Conservation (phyloP, 1,140 invertebrate species). For the Asobara japonica region DNA sequence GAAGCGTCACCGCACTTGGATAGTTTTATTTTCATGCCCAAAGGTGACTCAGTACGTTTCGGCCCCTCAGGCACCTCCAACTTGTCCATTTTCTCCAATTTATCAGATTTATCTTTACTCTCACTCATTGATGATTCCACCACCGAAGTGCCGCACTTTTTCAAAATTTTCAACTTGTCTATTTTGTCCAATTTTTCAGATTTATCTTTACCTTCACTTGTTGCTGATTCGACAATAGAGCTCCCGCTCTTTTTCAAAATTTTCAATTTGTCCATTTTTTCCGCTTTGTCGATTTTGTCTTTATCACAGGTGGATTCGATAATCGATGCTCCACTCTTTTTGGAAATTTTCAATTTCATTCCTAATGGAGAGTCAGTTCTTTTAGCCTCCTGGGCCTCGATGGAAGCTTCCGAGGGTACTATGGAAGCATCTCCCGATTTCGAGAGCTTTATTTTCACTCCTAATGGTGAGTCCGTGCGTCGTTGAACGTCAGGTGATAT, state of each 20-base stretch:
- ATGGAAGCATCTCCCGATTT: conserved; percentile 57
- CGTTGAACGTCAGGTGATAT: conserved; percentile 54
- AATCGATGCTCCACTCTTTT: conserved; percentile 52
- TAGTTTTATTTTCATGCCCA: conserved; percentile 63
- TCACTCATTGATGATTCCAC: conserved; percentile 31
- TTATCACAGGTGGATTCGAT: too few relatives aligned
- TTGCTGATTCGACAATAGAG: too few relatives aligned
- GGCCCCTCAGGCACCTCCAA: conserved; percentile 40
- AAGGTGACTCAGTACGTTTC: not conserved
- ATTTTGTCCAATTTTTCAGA: too few relatives aligned
- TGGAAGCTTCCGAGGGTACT: conserved; percentile 13
- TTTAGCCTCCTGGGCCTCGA: not conserved
- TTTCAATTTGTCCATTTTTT: too few relatives aligned
- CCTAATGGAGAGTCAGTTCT: conserved; percentile 33
- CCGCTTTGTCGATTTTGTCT: too few relatives aligned
- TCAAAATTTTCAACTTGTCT: too few relatives aligned
- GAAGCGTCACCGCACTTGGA: conserved; percentile 62
- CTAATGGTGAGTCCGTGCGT: conserved; percentile 35
- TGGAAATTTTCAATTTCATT: conserved; percentile 56
- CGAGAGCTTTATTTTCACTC: conserved; percentile 55
- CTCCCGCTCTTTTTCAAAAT: too few relatives aligned
- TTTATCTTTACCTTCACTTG: too few relatives aligned
- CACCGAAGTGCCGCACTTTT: too few relatives aligned
- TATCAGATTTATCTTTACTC: too few relatives aligned
- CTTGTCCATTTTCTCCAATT: too few relatives aligned